Evolutionary conservation across 1,140 invertebrate species (phyloP).

Genomic region (Ips nitidus): DNA sequence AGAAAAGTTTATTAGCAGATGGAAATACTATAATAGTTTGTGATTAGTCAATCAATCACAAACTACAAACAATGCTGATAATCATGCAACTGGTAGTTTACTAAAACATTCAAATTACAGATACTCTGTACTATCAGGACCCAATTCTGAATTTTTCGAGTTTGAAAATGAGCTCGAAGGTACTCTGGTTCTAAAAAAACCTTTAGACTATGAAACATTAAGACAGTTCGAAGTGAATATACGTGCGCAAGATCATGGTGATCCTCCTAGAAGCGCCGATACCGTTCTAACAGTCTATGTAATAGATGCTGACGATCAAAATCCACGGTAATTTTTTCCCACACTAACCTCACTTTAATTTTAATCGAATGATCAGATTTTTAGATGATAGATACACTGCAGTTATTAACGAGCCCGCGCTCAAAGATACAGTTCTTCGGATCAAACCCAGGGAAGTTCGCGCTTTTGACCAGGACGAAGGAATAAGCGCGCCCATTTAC

Average conservation of each 20-base stretch:
- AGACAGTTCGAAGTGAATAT: slow-evolving; percentile 79
- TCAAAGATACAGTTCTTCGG: slow-evolving; percentile 61
- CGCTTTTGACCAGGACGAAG: slow-evolving; percentile 78
- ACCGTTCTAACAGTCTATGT: slow-evolving; percentile 77
- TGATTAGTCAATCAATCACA: no score
- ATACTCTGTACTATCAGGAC: slow-evolving; percentile 77
- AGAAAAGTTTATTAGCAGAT: no score
- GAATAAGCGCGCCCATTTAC: slow-evolving; percentile 74
- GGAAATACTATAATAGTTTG: no score
- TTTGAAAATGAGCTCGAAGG: slow-evolving; percentile 87
- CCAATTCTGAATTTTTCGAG: slow-evolving; percentile 76
- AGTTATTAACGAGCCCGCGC: slow-evolving; percentile 63
- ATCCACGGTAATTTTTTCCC: slow-evolving; percentile 59
- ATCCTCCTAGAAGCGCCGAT: slow-evolving; percentile 72
- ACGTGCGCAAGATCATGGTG: slow-evolving; percentile 82
- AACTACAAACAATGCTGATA: no score
- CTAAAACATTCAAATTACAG: neutral
- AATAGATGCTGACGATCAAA: slow-evolving; percentile 90
- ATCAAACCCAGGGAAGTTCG: slow-evolving; percentile 63
- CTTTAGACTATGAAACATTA: slow-evolving; percentile 82
- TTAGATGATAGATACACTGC: slow-evolving; percentile 65
- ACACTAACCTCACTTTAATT: slow-evolving; percentile 5
- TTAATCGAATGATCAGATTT: slow-evolving; percentile 11
- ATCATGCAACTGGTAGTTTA: no score
- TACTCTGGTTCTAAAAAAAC: slow-evolving; percentile 74